phyloP scores from a whole-genome alignment of 2,888 invertebrate genomes.

The Drosophila acutilabella region DNA sequence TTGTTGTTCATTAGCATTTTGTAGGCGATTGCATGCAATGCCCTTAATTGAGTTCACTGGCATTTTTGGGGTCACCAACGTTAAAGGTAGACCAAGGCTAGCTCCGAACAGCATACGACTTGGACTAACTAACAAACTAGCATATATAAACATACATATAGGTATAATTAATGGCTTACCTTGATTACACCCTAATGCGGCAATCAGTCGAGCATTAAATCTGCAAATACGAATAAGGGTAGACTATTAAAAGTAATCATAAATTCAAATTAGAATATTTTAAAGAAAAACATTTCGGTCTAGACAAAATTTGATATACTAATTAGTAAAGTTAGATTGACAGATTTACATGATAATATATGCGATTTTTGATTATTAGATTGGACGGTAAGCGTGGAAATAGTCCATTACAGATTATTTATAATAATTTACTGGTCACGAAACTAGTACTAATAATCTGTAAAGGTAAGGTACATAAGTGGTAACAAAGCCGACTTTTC shows the following conservation, averaged over 20 bases:
- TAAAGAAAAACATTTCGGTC: not conserved
- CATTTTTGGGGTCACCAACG: slow-evolving; percentile 37
- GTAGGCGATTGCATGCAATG: slow-evolving; percentile 33
- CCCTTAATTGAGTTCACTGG: slow-evolving; percentile 49
- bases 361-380: too few species aligned
- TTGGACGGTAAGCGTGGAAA: too few species aligned
- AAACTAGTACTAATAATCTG: too few species aligned
- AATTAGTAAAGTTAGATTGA: not conserved
- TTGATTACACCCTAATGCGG: slow-evolving; percentile 19
- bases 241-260: slow-evolving; percentile 18
- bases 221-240: not conserved
- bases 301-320: slow-evolving; percentile 12
- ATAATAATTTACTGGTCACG: too few species aligned
- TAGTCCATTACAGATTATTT: too few species aligned
- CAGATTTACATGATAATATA: not conserved
- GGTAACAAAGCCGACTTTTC: too few species aligned
- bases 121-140: slow-evolving; percentile 1
- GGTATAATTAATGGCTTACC: slow-evolving; percentile 24
- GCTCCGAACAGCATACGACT: slow-evolving; percentile 1
- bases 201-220: slow-evolving; percentile 6
- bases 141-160: slow-evolving; percentile 6
- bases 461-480: too few species aligned
- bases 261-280: slow-evolving; percentile 5
- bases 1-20: slow-evolving; percentile 52
- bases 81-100: slow-evolving; percentile 11